Evolutionary conservation across 2,113 vertebrate genomes (phyloP).

Genomic region (Cryptotis parvus): DNA sequence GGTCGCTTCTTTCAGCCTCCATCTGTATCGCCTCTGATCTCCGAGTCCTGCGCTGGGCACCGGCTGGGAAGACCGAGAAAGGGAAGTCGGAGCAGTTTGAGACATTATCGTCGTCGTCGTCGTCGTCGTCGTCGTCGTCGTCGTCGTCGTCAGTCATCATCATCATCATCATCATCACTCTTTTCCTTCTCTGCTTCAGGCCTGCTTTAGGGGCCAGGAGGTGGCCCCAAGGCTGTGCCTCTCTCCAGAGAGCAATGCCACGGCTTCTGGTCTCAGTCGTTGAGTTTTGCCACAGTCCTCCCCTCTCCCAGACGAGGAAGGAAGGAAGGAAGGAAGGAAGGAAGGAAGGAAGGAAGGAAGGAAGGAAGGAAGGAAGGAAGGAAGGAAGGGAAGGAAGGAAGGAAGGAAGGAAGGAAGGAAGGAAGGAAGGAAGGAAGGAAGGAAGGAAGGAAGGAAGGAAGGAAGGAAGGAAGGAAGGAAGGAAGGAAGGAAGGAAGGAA

Average conservation of each 20-base stretch:
- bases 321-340: no score
- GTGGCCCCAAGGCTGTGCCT: constrained; percentile 86
- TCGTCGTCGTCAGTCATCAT: no score
- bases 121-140: no score
- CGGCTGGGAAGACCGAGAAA: background rate
- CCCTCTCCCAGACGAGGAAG: constrained; percentile 47
- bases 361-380: no score
- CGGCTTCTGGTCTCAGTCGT: constrained; percentile 88
- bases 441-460: no score
- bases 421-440: no score
- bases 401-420: no score
- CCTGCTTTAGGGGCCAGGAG: constrained; percentile 64
- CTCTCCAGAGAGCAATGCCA: constrained; percentile 89
- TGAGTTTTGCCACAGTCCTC: constrained; percentile 75
- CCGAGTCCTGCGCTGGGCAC: constrained; percentile 61
- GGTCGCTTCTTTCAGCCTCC: constrained; percentile 81
- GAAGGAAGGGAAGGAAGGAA: no score
- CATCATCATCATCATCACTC: no score
- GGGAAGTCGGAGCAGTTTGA: constrained; percentile 49
- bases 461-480: no score
- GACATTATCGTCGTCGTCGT: background rate
- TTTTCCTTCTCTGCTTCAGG: constrained; percentile 68
- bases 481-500: no score
- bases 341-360: no score
- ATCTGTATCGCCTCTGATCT: constrained; percentile 78